These are phyloP conservation scores for Microcebus tavaratra DNA, from an alignment of 2,113 vertebrate genomes.

Conservation along the genomic window DNA sequence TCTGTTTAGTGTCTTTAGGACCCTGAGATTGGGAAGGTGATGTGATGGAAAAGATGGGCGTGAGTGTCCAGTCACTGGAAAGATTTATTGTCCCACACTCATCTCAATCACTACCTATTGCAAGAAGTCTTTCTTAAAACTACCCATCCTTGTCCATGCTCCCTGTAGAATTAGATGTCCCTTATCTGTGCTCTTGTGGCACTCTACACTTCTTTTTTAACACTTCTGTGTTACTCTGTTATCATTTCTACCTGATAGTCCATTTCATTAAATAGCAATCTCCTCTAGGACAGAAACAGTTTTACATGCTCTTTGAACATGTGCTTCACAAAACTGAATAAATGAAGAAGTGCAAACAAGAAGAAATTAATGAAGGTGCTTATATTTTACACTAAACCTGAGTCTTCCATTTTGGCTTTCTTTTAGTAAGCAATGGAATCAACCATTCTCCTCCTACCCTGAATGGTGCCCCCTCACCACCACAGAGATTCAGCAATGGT, in stretches of 20 bases:
- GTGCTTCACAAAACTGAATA: constrained; percentile 32
- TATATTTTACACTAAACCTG: neutral
- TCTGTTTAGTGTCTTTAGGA: neutral
- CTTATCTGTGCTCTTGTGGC: neutral
- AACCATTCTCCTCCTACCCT: constrained; percentile 97
- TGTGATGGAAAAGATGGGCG: neutral
- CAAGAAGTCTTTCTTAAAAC: neutral
- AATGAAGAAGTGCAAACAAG: neutral
- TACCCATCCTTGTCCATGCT: neutral
- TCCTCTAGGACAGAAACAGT: neutral
- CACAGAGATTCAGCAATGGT: constrained; percentile 96
- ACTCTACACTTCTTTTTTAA: neutral
- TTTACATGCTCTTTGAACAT: neutral
- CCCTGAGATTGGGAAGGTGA: neutral
- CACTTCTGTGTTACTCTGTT: neutral
- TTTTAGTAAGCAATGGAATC: constrained; percentile 95
- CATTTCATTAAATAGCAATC: neutral
- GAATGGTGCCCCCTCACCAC: constrained; percentile 96
- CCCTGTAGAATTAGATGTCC: neutral
- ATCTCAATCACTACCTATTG: neutral
- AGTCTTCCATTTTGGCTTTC: constrained; percentile 49
- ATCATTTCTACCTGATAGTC: neutral
- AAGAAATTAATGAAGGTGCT: neutral
- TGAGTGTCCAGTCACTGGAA: neutral
- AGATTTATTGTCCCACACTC: neutral